Conservation (phyloP, 37 sponge, comb jelly and placozoan genomes). For the Petrosia ficiformis region DNA sequence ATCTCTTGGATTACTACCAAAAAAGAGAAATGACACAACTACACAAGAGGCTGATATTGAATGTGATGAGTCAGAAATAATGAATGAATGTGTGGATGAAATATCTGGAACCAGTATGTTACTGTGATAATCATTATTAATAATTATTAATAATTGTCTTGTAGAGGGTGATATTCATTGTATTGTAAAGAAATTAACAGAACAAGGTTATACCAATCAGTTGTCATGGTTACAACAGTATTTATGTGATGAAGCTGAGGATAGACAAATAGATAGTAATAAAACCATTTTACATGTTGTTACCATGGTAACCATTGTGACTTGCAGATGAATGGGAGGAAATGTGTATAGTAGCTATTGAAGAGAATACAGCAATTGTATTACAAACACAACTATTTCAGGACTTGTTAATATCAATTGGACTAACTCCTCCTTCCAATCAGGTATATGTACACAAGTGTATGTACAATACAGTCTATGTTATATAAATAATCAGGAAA, state of each 20-base stretch:
- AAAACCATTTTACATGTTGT: constrained; percentile 2
- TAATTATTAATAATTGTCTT: not conserved
- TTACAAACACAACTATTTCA: constrained; percentile 33
- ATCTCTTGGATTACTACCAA: not conserved
- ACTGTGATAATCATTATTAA: not conserved
- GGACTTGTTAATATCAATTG: constrained; percentile 35
- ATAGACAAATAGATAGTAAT: constrained; percentile 73
- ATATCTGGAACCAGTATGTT: not conserved
- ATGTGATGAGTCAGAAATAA: not conserved
- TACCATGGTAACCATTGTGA: not conserved
- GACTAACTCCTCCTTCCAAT: constrained; percentile 58
- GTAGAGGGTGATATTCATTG: not conserved
- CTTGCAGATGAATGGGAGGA: constrained; percentile 70
- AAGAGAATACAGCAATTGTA: constrained; percentile 32
- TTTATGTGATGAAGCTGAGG: constrained; percentile 71
- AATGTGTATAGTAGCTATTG: constrained; percentile 64
- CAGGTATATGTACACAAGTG: constrained; percentile 23
- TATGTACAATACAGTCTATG: not conserved
- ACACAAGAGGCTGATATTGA: not conserved
- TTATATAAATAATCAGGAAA: constrained; percentile 53
- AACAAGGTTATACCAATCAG: constrained; percentile 29
- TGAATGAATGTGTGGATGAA: not conserved
- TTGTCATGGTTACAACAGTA: constrained; percentile 75
- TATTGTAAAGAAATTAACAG: constrained; percentile 12
- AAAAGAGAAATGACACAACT: not conserved